These are phyloP conservation scores for Myripristis murdjan DNA, from an alignment of 2,797 vertebrate genomes.

Conservation along the genomic window DNA sequence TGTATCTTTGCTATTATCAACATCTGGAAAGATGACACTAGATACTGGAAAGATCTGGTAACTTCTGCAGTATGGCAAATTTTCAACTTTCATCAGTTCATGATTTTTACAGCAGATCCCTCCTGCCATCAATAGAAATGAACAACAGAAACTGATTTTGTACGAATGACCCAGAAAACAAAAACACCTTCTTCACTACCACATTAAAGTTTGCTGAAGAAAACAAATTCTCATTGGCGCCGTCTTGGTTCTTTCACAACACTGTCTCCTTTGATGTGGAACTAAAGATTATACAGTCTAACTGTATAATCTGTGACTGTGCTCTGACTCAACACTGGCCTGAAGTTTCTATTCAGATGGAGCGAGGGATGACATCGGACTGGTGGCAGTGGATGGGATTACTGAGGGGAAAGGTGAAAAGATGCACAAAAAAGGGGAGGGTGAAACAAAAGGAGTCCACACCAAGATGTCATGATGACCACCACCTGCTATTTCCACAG, in stretches of 20 bases:
- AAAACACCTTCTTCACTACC: background rate
- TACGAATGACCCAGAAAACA: background rate
- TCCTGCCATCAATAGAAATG: background rate
- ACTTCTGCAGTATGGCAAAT: no score
- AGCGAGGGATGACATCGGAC: slow-evolving; percentile 31
- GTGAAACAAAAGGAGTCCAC: slow-evolving; percentile 45
- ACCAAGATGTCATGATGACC: slow-evolving; percentile 50
- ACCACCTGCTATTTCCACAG: slow-evolving; percentile 20
- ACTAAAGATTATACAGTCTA: slow-evolving; percentile 1
- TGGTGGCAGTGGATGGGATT: slow-evolving; percentile 36
- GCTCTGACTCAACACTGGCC: slow-evolving; percentile 22
- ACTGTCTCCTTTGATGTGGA: background rate
- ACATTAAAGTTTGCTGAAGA: background rate
- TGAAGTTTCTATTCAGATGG: slow-evolving; percentile 54
- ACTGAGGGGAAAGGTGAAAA: slow-evolving; percentile 32
- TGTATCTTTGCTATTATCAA: no score
- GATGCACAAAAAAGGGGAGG: slow-evolving; percentile 42
- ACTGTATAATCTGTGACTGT: slow-evolving; percentile 11
- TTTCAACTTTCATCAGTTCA: background rate
- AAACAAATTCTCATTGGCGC: background rate
- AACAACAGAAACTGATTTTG: background rate
- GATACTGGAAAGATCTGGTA: no score
- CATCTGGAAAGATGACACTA: no score
- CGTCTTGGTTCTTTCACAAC: background rate
- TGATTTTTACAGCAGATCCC: background rate